Conservation (phyloP, 2,113 vertebrate species). For the Colius striatus region DNA sequence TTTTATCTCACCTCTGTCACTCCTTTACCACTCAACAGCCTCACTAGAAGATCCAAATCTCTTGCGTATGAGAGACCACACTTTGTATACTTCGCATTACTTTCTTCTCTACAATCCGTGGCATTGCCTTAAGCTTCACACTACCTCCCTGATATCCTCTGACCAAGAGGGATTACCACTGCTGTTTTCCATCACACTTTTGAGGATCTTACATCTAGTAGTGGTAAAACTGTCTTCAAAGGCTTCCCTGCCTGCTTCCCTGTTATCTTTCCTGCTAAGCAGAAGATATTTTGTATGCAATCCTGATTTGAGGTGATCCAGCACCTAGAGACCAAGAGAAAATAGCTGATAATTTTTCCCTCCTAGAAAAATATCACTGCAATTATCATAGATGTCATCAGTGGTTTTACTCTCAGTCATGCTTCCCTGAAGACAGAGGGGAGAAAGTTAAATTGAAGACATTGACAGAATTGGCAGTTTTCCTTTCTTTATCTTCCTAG, state of each 20-base stretch:
- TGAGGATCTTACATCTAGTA: neutral
- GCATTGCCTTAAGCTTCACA: neutral
- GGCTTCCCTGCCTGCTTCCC: neutral
- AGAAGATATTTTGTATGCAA: neutral
- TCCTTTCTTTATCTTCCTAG: neutral
- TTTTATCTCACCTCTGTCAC: neutral
- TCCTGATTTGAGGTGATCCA: neutral
- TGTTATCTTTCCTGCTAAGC: neutral
- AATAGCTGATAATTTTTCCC: neutral
- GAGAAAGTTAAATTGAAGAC: neutral
- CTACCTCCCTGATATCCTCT: neutral
- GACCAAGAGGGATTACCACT: neutral
- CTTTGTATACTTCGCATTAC: neutral
- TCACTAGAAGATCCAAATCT: neutral
- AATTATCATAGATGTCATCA: neutral
- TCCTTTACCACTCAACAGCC: neutral
- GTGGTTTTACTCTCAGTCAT: neutral
- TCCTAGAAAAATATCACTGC: neutral
- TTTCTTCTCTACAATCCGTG: neutral
- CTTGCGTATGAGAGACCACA: neutral
- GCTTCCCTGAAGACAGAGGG: neutral
- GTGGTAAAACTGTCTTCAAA: neutral
- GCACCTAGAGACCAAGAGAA: neutral
- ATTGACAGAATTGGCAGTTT: neutral
- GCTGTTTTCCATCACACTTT: neutral